A percentile compares a stretch with the other conserved stretches of the same genome.
phyloP scores from a whole-genome alignment of 1,140 invertebrate genomes.

The Zaprionus tsacasi region DNA sequence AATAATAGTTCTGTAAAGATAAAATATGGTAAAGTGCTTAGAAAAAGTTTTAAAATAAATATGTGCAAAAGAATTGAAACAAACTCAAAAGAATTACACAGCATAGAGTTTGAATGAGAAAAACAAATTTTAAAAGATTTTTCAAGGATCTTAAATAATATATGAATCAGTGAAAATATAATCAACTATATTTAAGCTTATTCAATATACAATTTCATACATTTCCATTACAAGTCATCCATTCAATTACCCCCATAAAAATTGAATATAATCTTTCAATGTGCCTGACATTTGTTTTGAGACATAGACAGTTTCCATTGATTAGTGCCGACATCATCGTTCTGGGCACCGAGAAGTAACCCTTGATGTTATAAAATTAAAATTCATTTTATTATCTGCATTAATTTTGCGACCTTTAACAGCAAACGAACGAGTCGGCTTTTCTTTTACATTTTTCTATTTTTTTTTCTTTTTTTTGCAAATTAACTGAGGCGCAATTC shows the following conservation, averaged over 20 bases:
- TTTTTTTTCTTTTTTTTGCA: conserved; percentile 31
- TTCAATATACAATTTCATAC: too few species aligned
- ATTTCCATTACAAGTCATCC: not conserved
- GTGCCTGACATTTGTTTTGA: not conserved
- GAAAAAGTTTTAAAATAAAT: not conserved
- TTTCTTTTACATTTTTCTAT: not conserved
- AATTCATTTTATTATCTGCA: conserved; percentile 22
- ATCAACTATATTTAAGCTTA: too few species aligned
- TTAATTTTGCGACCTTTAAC: conserved; percentile 28
- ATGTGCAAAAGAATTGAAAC: not conserved
- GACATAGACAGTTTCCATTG: not conserved
- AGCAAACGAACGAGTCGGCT: conserved; percentile 23
- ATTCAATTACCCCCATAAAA: not conserved
- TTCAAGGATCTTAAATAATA: too few species aligned
- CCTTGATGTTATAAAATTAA: conserved; percentile 25
- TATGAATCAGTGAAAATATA: too few species aligned
- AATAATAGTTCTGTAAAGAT: too few species aligned
- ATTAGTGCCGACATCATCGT: not conserved
- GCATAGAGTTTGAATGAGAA: too few species aligned
- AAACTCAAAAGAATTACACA: too few species aligned
- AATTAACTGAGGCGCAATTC: conserved; percentile 80
- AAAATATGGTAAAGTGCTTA: too few species aligned
- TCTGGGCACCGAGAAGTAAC: not conserved
- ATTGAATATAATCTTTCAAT: not conserved
- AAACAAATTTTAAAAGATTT: too few species aligned